These are phyloP conservation scores for Steinernema hermaphroditum DNA, from an alignment of 2,888 invertebrate species.

Conservation along the genomic window DNA sequence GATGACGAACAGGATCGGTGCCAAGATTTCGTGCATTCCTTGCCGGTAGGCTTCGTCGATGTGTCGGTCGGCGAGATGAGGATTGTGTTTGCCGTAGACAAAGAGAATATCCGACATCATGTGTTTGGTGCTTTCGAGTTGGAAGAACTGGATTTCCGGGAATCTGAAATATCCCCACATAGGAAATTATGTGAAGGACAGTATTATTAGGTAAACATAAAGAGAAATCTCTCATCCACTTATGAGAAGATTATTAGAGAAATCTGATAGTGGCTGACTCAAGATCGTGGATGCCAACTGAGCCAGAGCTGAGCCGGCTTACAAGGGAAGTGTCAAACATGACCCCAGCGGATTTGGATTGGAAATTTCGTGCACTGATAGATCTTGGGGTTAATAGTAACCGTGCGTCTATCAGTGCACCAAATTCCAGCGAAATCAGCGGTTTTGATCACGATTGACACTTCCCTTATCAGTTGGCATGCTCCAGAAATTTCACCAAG, in stretches of 20 bases:
- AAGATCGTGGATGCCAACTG: no score
- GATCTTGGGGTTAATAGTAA: no score
- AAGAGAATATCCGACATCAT: constrained; percentile 75
- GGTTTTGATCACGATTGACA: no score
- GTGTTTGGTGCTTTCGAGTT: constrained; percentile 75
- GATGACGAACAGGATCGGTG: constrained; percentile 79
- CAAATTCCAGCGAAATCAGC: no score
- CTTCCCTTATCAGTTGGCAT: no score
- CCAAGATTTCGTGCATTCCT: constrained; percentile 86
- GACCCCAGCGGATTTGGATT: no score
- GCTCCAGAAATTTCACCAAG: no score
- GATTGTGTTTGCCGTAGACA: constrained; percentile 73
- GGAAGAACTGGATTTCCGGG: constrained; percentile 81
- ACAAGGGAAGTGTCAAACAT: no score
- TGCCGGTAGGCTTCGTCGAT: constrained; percentile 64
- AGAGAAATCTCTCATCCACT: constrained; percentile 52
- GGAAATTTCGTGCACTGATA: no score
- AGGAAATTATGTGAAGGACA: constrained; percentile 32
- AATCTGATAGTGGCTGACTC: no score
- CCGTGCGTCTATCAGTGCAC: no score
- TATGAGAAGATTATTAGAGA: constrained; percentile 7
- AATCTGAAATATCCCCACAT: constrained; percentile 69
- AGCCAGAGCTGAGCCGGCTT: no score
- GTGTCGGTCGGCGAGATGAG: constrained; percentile 78
- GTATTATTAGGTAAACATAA: constrained; percentile 47